phyloP scores from a whole-genome alignment of 2,797 vertebrate species.

The Manis javanica region DNA sequence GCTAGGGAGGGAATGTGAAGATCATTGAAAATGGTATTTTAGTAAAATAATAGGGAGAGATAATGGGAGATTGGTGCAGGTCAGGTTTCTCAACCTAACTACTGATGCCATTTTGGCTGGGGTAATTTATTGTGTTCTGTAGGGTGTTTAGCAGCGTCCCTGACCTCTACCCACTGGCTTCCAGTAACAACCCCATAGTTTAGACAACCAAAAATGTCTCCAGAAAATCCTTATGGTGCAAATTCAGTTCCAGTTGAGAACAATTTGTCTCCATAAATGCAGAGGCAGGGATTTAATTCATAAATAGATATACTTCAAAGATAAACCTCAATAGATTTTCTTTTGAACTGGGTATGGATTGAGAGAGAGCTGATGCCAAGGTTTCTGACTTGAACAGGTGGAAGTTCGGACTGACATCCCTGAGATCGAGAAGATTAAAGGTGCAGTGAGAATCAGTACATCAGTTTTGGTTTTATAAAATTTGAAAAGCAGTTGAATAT shows the following conservation, averaged over 20 bases:
- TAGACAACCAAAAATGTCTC: not conserved
- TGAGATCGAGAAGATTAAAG: slow-evolving; percentile 18
- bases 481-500: slow-evolving; percentile 8
- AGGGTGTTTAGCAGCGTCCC: not conserved
- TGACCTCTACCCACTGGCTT: not conserved
- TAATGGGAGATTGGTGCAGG: not conserved
- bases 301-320: not conserved
- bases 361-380: not conserved
- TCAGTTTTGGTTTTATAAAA: slow-evolving; percentile 3
- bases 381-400: slow-evolving; percentile 46
- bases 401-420: not conserved
- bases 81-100: not conserved
- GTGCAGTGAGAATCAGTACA: not conserved
- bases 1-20: not conserved
- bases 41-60: not conserved
- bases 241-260: not conserved
- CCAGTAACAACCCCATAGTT: not conserved
- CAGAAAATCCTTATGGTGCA: not conserved
- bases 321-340: not conserved
- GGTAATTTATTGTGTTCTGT: not conserved
- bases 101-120: not conserved
- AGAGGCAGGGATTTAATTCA: not conserved
- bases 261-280: not conserved
- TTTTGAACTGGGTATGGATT: not conserved
- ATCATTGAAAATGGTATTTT: not conserved